Percentiles rank a stretch among this genome's conserved stretches.
Evolutionary conservation across 2,797 vertebrate species (phyloP).

Genomic region (Syngnathus acus): DNA sequence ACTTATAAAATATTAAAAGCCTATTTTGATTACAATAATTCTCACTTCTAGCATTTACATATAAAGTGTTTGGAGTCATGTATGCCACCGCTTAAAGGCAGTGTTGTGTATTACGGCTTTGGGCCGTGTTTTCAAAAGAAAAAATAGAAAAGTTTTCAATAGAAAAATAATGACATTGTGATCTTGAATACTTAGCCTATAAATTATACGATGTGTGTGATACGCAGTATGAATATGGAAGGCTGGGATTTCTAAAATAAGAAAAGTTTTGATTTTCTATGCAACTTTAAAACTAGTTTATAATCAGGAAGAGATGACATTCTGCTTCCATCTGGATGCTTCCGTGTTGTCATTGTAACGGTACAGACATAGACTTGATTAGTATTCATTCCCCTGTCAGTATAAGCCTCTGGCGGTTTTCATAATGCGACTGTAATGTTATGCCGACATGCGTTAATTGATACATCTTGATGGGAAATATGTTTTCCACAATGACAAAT

Average conservation of each 20-base stretch:
- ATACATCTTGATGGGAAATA: not conserved
- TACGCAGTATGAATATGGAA: not conserved
- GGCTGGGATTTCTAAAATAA: too few species aligned
- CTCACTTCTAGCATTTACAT: slow-evolving; percentile 63
- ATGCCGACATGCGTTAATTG: not conserved
- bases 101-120: slow-evolving; percentile 38
- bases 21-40: slow-evolving; percentile 63
- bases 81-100: slow-evolving; percentile 51
- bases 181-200: not conserved
- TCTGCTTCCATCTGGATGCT: not conserved
- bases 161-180: not conserved
- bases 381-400: not conserved
- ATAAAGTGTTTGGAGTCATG: slow-evolving; percentile 55
- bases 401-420: not conserved
- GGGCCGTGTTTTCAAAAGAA: slow-evolving; percentile 9
- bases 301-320: too few species aligned
- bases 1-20: slow-evolving; percentile 62
- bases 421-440: not conserved
- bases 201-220: not conserved
- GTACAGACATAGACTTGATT: not conserved
- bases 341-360: not conserved
- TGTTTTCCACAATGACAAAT: not conserved
- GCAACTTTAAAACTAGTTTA: too few species aligned
- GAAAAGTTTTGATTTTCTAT: too few species aligned
- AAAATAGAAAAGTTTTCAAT: not conserved